phyloP scores from a whole-genome alignment of 2,888 invertebrate species.

The Ecliptopera silaceata region DNA sequence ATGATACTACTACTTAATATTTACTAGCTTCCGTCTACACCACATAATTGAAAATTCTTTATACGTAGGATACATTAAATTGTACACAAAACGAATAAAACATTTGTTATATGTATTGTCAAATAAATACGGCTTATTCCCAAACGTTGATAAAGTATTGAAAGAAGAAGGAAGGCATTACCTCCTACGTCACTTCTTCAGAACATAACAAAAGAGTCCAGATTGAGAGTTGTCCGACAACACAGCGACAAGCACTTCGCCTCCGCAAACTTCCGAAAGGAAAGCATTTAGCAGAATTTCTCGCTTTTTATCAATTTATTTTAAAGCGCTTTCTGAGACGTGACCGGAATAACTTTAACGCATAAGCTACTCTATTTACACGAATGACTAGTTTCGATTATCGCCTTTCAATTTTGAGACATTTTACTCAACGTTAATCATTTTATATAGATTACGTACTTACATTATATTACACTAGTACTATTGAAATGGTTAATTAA shows the following conservation, averaged over 20 bases:
- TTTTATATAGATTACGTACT: too few relatives aligned
- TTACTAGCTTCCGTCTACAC: neutral
- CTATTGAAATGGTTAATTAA: too few relatives aligned
- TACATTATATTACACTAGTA: too few relatives aligned
- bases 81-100: neutral
- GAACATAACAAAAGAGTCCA: neutral
- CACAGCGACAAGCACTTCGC: conserved; percentile 13
- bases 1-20: neutral
- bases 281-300: conserved; percentile 27
- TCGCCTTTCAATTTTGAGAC: neutral
- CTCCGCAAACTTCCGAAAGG: conserved; percentile 13
- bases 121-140: too few relatives aligned
- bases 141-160: too few relatives aligned
- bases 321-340: conserved; percentile 39
- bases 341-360: conserved; percentile 41
- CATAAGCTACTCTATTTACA: conserved; percentile 37
- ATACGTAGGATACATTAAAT: too few relatives aligned
- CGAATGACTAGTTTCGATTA: conserved; percentile 11
- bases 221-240: neutral
- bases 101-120: too few relatives aligned
- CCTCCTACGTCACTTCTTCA: too few relatives aligned
- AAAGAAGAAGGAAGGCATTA: neutral
- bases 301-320: conserved; percentile 42
- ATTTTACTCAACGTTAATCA: neutral
- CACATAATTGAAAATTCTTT: too few relatives aligned